phyloP scores from a whole-genome alignment of 2,113 vertebrate species.

The Toxostoma redivivum region DNA sequence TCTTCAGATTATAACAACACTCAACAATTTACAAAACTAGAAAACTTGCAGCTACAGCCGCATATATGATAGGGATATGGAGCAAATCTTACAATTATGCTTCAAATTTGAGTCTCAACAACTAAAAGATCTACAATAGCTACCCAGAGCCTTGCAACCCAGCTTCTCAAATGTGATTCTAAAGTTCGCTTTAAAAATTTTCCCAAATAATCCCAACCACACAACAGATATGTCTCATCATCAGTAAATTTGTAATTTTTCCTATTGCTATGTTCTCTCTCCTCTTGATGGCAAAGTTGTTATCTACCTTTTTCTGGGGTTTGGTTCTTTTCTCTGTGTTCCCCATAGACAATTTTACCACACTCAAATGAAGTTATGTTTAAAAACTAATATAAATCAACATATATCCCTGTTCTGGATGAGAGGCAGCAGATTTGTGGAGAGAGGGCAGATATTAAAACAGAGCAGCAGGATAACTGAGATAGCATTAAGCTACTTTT shows the following conservation, averaged over 20 bases:
- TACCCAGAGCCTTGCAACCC: accelerated
- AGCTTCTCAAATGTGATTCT: neutral
- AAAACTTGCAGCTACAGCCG: neutral
- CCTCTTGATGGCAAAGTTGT: too few species aligned
- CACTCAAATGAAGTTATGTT: neutral
- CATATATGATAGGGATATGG: too few species aligned
- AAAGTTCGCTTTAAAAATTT: neutral
- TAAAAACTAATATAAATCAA: neutral
- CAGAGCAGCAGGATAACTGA: accelerated
- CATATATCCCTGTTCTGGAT: neutral
- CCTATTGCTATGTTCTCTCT: accelerated
- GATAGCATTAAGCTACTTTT: neutral
- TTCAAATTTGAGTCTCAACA: neutral
- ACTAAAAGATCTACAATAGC: neutral
- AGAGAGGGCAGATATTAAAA: neutral
- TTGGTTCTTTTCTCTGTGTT: neutral
- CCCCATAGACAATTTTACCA: neutral
- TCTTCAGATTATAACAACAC: accelerated
- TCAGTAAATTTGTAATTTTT: neutral
- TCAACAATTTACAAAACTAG: neutral
- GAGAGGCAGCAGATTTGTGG: neutral
- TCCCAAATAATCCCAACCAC: neutral
- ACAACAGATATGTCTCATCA: neutral
- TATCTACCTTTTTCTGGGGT: neutral
- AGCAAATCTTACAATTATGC: neutral